phyloP scores from a whole-genome alignment of 2,797 vertebrate genomes.

The Anniella stebbinsi region DNA sequence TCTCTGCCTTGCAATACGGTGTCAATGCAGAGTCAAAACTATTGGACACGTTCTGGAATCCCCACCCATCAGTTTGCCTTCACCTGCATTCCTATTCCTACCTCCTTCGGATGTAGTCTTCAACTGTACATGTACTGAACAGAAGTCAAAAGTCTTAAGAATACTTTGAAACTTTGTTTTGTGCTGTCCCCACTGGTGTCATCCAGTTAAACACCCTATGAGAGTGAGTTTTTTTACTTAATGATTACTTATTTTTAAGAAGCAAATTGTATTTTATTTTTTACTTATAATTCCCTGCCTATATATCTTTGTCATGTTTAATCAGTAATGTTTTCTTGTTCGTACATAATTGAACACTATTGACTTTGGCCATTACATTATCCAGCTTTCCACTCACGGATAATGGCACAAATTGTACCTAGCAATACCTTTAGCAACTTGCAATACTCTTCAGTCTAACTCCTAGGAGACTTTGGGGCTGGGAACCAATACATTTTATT shows the following conservation, averaged over 20 bases:
- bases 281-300: not conserved
- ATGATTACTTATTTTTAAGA: not conserved
- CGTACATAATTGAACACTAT: not conserved
- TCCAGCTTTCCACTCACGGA: not conserved
- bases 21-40: not conserved
- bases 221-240: not conserved
- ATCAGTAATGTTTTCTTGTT: conserved; percentile 14
- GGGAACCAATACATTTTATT: not conserved
- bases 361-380: conserved; percentile 8
- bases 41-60: not conserved
- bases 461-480: not conserved
- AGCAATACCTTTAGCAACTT: not conserved
- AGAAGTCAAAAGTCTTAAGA: not conserved
- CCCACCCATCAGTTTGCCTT: not conserved
- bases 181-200: not conserved
- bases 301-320: not conserved
- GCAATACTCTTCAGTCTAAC: not conserved
- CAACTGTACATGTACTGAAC: not conserved
- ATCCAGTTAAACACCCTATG: not conserved
- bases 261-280: not conserved
- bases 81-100: not conserved
- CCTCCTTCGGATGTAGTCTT: not conserved
- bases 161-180: not conserved
- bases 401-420: not conserved
- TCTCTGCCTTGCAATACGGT: not conserved